Evolutionary conservation across 2,888 invertebrate genomes (phyloP).

Genomic region (Drosophila anomalata): DNA sequence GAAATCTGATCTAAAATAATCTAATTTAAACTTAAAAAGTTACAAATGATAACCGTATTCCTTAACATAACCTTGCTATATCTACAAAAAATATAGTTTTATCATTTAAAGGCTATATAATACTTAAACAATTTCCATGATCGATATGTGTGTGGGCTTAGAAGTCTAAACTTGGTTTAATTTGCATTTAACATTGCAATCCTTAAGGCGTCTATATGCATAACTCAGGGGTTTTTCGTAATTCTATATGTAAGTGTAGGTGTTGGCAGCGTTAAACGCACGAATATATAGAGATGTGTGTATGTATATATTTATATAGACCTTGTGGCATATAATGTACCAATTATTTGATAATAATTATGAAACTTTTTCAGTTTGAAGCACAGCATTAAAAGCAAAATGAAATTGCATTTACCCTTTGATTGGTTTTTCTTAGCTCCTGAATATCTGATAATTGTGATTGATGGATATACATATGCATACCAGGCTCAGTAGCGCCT

Average conservation of each 20-base stretch:
- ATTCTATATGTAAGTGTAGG: conserved; percentile 18
- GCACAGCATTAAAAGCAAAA: conserved; percentile 64
- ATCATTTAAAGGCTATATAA: conserved; percentile 6
- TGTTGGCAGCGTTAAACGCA: conserved; percentile 64
- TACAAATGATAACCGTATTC: no score
- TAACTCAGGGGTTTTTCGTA: conserved; percentile 33
- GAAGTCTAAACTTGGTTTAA: conserved; percentile 21
- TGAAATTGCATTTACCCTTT: conserved; percentile 52
- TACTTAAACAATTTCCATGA: conserved; percentile 54
- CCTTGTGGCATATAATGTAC: conserved; percentile 16
- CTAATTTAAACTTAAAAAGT: neutral
- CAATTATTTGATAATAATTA: conserved; percentile 24
- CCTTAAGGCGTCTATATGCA: conserved; percentile 58
- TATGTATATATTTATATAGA: conserved; percentile 44
- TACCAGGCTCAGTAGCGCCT: neutral
- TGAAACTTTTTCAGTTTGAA: conserved; percentile 55
- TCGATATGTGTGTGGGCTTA: conserved; percentile 65
- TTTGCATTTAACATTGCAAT: conserved; percentile 56
- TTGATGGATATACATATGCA: conserved; percentile 37
- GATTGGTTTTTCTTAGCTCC: conserved; percentile 30
- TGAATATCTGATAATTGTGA: conserved; percentile 44
- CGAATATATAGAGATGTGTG: conserved; percentile 47
- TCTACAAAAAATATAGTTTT: conserved; percentile 28
- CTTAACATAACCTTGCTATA: conserved; percentile 14
- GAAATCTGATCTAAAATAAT: neutral